A percentile compares a stretch with the other conserved stretches of the same genome.
These are phyloP conservation scores for Spodoptera picta DNA, from an alignment of 2,888 invertebrate genomes.

Conservation along the genomic window DNA sequence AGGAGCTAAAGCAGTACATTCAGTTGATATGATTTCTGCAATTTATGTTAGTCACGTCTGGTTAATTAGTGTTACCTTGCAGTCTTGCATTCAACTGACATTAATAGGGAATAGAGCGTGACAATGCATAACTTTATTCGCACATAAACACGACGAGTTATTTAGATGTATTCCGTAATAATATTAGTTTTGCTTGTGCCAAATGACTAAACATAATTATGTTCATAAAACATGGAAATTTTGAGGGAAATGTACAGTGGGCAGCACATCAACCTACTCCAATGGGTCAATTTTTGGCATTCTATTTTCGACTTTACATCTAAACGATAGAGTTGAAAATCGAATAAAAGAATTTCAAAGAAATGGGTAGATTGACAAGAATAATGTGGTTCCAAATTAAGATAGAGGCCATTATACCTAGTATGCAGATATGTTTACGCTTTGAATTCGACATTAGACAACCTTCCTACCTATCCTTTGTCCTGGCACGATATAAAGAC, in stretches of 20 bases:
- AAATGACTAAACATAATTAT: slow-evolving; percentile 19
- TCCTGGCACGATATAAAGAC: too few relatives aligned
- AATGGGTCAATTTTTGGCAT: too few relatives aligned
- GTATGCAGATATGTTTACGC: too few relatives aligned
- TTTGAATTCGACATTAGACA: too few relatives aligned
- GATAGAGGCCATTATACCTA: too few relatives aligned
- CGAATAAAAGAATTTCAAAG: too few relatives aligned
- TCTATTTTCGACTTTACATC: too few relatives aligned
- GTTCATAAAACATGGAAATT: slow-evolving; percentile 3
- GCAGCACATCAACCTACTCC: too few relatives aligned
- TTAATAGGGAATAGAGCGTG: slow-evolving; percentile 41
- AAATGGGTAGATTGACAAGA: too few relatives aligned
- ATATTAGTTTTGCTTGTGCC: slow-evolving; percentile 29
- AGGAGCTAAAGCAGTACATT: neutral
- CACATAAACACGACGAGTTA: slow-evolving; percentile 25
- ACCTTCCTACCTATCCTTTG: too few relatives aligned
- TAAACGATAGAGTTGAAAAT: too few relatives aligned
- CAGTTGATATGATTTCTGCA: slow-evolving; percentile 6
- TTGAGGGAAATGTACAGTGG: slow-evolving; percentile 4
- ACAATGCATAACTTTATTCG: slow-evolving; percentile 38
- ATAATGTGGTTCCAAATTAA: too few relatives aligned
- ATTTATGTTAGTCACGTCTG: slow-evolving; percentile 11
- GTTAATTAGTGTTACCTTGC: slow-evolving; percentile 30
- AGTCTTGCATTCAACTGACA: slow-evolving; percentile 42
- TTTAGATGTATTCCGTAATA: slow-evolving; percentile 27